Base-by-base conservation (phyloP, 2,113 vertebrate species). In the Centropus bengalensis region DNA sequence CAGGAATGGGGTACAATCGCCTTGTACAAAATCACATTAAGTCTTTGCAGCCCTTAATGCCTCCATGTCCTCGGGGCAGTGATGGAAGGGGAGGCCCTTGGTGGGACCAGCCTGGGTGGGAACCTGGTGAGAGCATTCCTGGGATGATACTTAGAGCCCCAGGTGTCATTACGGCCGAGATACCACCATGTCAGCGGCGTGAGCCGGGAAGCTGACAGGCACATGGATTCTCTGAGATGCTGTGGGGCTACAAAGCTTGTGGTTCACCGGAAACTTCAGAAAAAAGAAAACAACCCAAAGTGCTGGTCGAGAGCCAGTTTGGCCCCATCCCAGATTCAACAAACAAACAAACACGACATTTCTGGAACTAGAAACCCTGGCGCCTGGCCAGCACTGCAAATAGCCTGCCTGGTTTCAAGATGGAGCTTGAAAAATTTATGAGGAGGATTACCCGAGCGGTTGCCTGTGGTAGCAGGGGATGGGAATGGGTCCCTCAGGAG, bases 341-440 rank as follows among this genome's bases (percentile, higher is more conserved):
- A 94, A 93, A 49, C 92, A 96, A 96, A 94, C 88, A 94, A 90
- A 93, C 94, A 92, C 13, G 27, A 91, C 83, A 92, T 96, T 95
- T 84, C 92, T 95, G 94, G 89, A 96, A 86, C 94, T 93, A 71
- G 88, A 93, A 81, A 91, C 81, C 40, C 74, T 94, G 95, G 91
- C n/a, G 0, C 5, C 4, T 0, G 1, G 80, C 92, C 95, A 96
- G 44, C 14, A 0, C 91, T 92, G 88, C 91, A 94, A 96, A 94
- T 75, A 94, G 92, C 86, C 62, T 0, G 1, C n/a, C 52, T 75
- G 81, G 77, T 40, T 96, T 96, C 92, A 94, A 96, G 92, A 96
- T 96, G 95, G 94, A 95, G 69, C 54, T 88, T n/a, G 89, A 81
- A 89, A 94, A 86, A 95, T 95, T 94, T 89, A 93, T 94, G 88